These are phyloP conservation scores for pig (Sus scrofa) DNA, from an alignment of 2,113 vertebrate genomes.

Conservation along the genomic window T2T-Sscrofa CM000817.6:102164501-102165000, in stretches of 20 bases:
- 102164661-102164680: neutral
- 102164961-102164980: neutral
- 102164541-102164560: neutral
- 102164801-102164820: neutral
- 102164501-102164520: neutral
- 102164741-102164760: neutral
- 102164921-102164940: neutral
- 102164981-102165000: neutral
- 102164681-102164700: neutral
- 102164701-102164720: neutral
- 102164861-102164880: neutral
- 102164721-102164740: neutral
- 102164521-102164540: neutral
- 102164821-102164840: neutral
- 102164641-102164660: neutral
- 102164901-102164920: rapidly evolving
- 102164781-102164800: neutral
- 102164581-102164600: neutral
- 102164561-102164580: neutral
- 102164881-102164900: rapidly evolving
- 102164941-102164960: neutral
- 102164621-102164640: neutral
- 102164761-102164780: neutral
- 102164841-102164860: neutral
- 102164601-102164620: neutral